Conservation (phyloP, 2,113 vertebrate species). For the Leptodactylus fuscus region DNA sequence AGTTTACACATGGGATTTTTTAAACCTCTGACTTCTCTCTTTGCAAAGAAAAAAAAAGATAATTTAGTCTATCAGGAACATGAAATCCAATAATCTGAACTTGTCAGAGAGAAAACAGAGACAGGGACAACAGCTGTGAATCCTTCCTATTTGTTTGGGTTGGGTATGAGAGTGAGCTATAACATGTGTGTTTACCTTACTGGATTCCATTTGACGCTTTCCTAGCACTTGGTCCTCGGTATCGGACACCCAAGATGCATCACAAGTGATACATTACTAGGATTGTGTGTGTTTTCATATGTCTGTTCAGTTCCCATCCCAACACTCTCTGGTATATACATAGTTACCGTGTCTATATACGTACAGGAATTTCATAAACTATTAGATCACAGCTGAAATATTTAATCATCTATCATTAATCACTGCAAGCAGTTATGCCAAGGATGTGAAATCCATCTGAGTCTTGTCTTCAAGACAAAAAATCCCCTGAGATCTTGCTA, state of each 20-base stretch:
- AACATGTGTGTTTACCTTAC: conserved; percentile 45
- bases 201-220: not conserved
- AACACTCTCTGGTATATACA: not conserved
- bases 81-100: conserved; percentile 46
- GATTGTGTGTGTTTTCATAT: conserved; percentile 19
- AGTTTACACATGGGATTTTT: conserved; percentile 28
- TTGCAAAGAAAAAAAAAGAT: conserved; percentile 6
- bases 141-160: conserved; percentile 28
- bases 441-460: not conserved
- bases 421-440: conserved; percentile 1
- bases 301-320: conserved; percentile 20
- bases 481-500: not conserved
- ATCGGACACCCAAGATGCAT: conserved; percentile 1
- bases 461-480: conserved; percentile 4
- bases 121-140: conserved; percentile 15
- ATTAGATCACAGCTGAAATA: conserved; percentile 36
- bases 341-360: not conserved
- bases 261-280: conserved; percentile 14
- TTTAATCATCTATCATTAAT: conserved; percentile 18
- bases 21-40: conserved; percentile 5
- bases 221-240: not conserved
- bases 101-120: conserved; percentile 40
- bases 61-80: conserved; percentile 38
- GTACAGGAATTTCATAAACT: conserved; percentile 9
- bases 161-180: not conserved